phyloP scores from a whole-genome alignment of 2,797 vertebrate species.

The Sebastes matsubarae region DNA sequence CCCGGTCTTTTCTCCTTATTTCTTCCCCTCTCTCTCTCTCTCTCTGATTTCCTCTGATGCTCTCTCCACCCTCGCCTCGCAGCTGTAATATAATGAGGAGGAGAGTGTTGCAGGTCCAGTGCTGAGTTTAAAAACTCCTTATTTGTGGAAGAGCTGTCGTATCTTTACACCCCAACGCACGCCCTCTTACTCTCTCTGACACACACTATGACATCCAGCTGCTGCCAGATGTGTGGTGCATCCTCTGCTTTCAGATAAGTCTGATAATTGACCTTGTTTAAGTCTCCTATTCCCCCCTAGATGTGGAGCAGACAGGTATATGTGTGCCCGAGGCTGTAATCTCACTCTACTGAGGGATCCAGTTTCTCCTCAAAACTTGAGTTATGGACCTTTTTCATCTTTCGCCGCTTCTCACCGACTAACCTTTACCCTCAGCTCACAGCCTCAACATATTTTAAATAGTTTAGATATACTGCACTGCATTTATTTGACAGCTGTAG shows the following conservation, averaged over 20 bases:
- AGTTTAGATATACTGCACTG: not conserved
- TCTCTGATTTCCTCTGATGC: conserved; percentile 3
- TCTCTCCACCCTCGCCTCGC: conserved; percentile 39
- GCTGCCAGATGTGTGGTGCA: conserved; percentile 64
- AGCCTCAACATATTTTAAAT: not conserved
- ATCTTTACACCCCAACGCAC: conserved; percentile 31
- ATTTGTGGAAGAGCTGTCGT: conserved; percentile 13
- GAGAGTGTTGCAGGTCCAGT: conserved; percentile 26
- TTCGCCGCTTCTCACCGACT: conserved; percentile 10
- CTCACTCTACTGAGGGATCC: conserved; percentile 7
- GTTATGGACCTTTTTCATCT: conserved; percentile 37
- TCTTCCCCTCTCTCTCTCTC: conserved; percentile 4
- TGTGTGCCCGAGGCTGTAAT: not conserved
- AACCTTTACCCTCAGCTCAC: conserved; percentile 7
- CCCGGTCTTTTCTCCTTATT: conserved; percentile 4
- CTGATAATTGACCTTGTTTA: conserved; percentile 8
- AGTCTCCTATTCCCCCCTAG: not conserved
- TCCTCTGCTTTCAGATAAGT: conserved; percentile 23
- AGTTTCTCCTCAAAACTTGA: conserved; percentile 25
- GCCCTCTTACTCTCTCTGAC: conserved; percentile 25
- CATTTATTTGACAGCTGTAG: not conserved
- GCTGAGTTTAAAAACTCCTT: conserved; percentile 10
- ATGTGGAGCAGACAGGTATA: conserved; percentile 12
- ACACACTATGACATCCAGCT: conserved; percentile 41
- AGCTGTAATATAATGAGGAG: conserved; percentile 45